Evolutionary conservation across 2,113 vertebrate species (phyloP).

Genomic region (Sinosuthora webbiana): DNA sequence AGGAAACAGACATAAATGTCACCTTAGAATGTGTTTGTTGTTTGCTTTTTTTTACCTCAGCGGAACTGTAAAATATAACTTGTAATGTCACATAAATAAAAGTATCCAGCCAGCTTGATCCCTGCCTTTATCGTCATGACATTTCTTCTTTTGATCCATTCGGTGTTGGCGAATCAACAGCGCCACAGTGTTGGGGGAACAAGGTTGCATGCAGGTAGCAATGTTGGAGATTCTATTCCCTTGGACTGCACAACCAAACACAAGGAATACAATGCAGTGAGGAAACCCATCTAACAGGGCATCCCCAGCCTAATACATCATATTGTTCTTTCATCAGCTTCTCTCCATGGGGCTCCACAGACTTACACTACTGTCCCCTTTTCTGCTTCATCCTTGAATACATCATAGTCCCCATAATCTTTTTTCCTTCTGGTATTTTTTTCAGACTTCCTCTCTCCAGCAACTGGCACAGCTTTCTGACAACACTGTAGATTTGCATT

Average conservation of each 20-base stretch:
- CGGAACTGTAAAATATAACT: neutral
- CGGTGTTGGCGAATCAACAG: neutral
- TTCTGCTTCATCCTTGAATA: neutral
- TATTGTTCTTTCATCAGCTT: neutral
- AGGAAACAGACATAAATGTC: neutral
- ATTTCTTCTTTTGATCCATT: neutral
- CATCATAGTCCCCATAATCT: neutral
- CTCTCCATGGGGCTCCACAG: neutral
- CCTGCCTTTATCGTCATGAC: neutral
- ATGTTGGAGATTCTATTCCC: neutral
- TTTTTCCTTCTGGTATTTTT: neutral
- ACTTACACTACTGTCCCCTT: neutral
- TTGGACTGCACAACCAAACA: neutral
- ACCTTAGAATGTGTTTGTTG: neutral
- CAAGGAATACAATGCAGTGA: neutral
- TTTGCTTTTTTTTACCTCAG: neutral
- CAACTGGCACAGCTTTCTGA: neutral
- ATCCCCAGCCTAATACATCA: neutral
- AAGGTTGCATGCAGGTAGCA: neutral
- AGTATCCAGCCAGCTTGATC: neutral
- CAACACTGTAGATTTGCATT: neutral
- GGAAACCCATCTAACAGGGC: neutral
- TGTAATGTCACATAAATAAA: neutral
- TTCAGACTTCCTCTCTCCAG: neutral
- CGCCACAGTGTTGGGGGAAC: neutral